Evolutionary conservation across 2,113 vertebrate genomes (phyloP).

Genomic region (Mystacornis crossleyi): DNA sequence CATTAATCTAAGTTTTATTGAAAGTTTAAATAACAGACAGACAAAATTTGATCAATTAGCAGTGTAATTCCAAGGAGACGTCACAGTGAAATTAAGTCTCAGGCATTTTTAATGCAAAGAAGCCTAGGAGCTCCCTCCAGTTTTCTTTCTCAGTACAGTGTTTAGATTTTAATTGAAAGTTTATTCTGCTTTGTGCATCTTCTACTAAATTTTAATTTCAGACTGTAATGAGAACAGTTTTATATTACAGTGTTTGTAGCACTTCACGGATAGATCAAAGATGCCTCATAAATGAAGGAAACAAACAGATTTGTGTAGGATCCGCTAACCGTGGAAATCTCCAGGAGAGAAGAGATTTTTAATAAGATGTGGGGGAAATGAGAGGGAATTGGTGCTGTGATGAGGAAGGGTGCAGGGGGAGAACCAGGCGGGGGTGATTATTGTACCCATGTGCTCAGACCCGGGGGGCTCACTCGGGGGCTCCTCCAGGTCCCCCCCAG

Average conservation of each 20-base stretch:
- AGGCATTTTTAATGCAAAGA: conserved; percentile 37
- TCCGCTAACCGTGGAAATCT: not conserved
- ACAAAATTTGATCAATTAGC: conserved; percentile 81
- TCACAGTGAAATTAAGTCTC: conserved; percentile 73
- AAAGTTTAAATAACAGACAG: conserved; percentile 84
- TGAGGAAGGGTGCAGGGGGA: not conserved
- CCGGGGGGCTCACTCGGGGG: fast-evolving
- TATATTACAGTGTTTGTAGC: not conserved
- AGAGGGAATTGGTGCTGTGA: not conserved
- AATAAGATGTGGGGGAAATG: not conserved
- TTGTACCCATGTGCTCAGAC: not conserved
- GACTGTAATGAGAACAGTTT: conserved; percentile 52
- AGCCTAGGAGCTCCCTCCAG: conserved; percentile 59
- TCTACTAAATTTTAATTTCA: conserved; percentile 71
- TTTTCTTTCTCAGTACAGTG: conserved; percentile 50
- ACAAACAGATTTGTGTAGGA: not conserved
- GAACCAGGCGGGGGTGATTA: fast-evolving
- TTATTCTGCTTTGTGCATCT: conserved; percentile 68
- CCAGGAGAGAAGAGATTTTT: not conserved
- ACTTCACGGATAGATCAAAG: conserved; percentile 10
- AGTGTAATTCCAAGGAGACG: conserved; percentile 75
- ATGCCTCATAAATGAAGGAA: conserved; percentile 2
- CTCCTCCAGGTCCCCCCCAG: not conserved
- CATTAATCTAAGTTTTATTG: conserved; percentile 81
- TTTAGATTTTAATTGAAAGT: conserved; percentile 74